Conservation (phyloP, 2,888 invertebrate genomes). For the Entomobrya proxima region DNA sequence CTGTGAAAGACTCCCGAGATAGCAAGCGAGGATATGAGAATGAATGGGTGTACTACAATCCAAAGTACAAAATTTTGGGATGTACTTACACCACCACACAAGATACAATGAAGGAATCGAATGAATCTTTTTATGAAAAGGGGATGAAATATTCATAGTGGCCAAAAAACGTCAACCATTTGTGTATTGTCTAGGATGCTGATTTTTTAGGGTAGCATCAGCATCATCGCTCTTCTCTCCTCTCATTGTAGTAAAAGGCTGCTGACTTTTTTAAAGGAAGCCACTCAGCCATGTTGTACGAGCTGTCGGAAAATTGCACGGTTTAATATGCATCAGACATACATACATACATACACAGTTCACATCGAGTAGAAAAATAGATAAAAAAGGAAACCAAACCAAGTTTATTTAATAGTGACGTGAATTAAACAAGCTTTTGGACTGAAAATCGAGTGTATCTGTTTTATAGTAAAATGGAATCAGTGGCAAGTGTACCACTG, state of each 20-base stretch:
- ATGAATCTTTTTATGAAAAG: slow-evolving; percentile 45
- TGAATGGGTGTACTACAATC: slow-evolving; percentile 22
- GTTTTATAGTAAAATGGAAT: background rate
- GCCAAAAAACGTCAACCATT: slow-evolving; percentile 51
- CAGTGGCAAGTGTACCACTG: slow-evolving; percentile 1
- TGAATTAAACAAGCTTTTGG: too few relatives aligned
- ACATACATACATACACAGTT: background rate
- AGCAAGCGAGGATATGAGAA: slow-evolving; percentile 36
- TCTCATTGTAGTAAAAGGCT: too few relatives aligned
- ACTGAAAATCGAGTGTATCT: too few relatives aligned
- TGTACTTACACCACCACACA: background rate
- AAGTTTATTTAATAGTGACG: background rate
- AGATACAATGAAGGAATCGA: slow-evolving; percentile 14
- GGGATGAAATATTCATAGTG: slow-evolving; percentile 58
- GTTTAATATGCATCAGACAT: slow-evolving; percentile 61
- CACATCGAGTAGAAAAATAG: too few relatives aligned
- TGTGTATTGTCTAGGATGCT: slow-evolving; percentile 21
- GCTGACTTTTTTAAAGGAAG: slow-evolving; percentile 32
- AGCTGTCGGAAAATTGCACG: slow-evolving; percentile 66
- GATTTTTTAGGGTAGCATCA: background rate
- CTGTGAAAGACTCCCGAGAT: slow-evolving; percentile 42
- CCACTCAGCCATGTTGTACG: slow-evolving; percentile 60
- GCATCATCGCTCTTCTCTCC: background rate
- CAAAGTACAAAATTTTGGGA: background rate
- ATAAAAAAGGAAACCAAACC: background rate